Conservation (phyloP, 2,797 vertebrate species). For the Rachycentron canadum region DNA sequence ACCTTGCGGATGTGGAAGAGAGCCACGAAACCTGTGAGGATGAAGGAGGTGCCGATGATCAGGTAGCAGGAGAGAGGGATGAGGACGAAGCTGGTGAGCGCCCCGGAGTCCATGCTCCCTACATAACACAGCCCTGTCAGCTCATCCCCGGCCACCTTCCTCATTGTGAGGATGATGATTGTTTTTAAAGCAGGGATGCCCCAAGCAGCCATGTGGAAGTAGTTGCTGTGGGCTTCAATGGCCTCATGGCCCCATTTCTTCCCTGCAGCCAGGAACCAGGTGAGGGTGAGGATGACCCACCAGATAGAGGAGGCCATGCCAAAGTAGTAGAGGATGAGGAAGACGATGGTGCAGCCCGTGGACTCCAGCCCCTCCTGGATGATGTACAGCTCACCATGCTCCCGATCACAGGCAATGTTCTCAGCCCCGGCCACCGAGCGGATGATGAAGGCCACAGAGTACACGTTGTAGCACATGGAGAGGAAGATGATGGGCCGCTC, state of each 20-base stretch:
- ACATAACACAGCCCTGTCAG: slow-evolving; percentile 97
- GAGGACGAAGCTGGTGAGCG: slow-evolving; percentile 95
- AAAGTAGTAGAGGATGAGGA: slow-evolving; percentile 98
- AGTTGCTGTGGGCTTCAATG: slow-evolving; percentile 97
- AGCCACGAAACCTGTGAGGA: slow-evolving; percentile 96
- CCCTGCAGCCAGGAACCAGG: slow-evolving; percentile 97
- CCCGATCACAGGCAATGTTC: slow-evolving; percentile 96
- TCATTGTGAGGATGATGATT: slow-evolving; percentile 95
- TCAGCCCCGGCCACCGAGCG: slow-evolving; percentile 93
- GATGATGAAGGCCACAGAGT: slow-evolving; percentile 97
- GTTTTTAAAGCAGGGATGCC: slow-evolving; percentile 97
- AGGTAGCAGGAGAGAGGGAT: slow-evolving; percentile 97
- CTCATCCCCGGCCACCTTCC: slow-evolving; percentile 97
- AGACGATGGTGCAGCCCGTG: slow-evolving; percentile 97
- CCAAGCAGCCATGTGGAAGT: slow-evolving; percentile 99
- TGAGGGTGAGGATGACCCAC: slow-evolving; percentile 98
- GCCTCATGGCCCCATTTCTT: slow-evolving; percentile 99
- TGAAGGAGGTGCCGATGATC: slow-evolving; percentile 95
- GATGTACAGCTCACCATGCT: slow-evolving; percentile 93
- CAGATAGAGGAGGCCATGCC: slow-evolving; percentile 99
- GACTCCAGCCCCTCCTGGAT: slow-evolving; percentile 98
- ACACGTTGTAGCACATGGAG: slow-evolving; percentile 98
- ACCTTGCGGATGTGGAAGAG: slow-evolving; percentile 98
- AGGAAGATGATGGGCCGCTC: slow-evolving; percentile 99
- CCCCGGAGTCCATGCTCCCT: slow-evolving; percentile 91